Conservation (phyloP, 2,113 vertebrate genomes). For the Prionailurus viverrinus region DNA sequence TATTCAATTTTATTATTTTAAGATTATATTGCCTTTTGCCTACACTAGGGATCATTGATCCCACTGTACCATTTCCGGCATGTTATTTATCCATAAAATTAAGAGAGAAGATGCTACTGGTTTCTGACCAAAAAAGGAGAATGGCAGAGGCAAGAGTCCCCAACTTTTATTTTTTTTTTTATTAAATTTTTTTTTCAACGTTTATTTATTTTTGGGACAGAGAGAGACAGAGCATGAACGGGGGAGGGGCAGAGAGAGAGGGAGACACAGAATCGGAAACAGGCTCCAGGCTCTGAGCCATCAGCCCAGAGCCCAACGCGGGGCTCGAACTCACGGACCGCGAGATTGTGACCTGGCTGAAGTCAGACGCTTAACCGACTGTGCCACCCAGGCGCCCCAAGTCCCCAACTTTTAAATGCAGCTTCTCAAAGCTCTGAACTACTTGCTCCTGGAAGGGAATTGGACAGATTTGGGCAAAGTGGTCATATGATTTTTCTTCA, state of each 20-base stretch:
- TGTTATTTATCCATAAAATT: not conserved
- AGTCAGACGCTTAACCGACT: too few relatives aligned
- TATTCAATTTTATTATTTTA: slow-evolving; percentile 20
- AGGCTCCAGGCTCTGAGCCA: too few relatives aligned
- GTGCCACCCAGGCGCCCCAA: not conserved
- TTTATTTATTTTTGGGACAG: too few relatives aligned
- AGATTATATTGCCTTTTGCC: not conserved
- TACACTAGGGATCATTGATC: not conserved
- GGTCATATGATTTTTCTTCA: not conserved
- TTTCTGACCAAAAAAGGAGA: not conserved
- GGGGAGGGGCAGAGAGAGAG: too few relatives aligned
- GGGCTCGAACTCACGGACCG: too few relatives aligned
- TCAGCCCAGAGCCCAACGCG: too few relatives aligned
- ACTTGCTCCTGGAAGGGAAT: not conserved
- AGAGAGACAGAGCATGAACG: too few relatives aligned
- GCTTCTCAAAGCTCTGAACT: not conserved
- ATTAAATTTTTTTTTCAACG: too few relatives aligned
- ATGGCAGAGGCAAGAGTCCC: not conserved
- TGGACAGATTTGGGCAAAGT: not conserved
- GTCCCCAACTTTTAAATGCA: not conserved
- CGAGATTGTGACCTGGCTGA: too few relatives aligned
- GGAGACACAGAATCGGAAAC: too few relatives aligned
- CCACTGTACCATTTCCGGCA: not conserved
- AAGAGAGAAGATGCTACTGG: not conserved
- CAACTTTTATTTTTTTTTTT: not conserved